phyloP scores from a whole-genome alignment of 2,888 invertebrate species.

The Conchocele bisecta region DNA sequence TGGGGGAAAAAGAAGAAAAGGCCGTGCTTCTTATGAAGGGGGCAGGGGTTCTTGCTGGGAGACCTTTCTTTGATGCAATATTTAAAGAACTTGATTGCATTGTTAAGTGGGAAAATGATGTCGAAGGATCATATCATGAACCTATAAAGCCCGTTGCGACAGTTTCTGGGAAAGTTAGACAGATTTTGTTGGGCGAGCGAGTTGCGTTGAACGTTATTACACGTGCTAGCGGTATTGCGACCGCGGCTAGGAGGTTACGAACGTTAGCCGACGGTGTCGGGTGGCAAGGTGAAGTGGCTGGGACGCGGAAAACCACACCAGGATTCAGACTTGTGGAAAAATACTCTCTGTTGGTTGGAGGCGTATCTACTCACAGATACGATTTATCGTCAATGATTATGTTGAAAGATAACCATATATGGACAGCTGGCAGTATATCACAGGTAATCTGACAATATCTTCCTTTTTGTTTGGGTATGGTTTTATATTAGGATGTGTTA shows the following conservation, averaged over 20 bases:
- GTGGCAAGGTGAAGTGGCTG: slow-evolving; percentile 82
- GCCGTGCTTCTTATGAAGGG: slow-evolving; percentile 78
- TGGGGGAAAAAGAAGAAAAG: slow-evolving; percentile 78
- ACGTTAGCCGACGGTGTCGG: slow-evolving; percentile 61
- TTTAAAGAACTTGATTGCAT: slow-evolving; percentile 81
- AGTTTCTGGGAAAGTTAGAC: slow-evolving; percentile 80
- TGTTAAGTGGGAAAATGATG: slow-evolving; percentile 77
- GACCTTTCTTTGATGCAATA: slow-evolving; percentile 82
- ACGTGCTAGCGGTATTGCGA: slow-evolving; percentile 83
- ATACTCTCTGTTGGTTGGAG: slow-evolving; percentile 83
- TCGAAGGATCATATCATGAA: slow-evolving; percentile 77
- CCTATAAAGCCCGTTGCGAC: slow-evolving; percentile 76
- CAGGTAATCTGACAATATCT: no score
- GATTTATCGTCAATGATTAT: slow-evolving; percentile 83
- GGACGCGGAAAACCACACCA: slow-evolving; percentile 84
- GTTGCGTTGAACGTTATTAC: slow-evolving; percentile 82
- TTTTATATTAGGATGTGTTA: no score
- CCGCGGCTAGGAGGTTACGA: slow-evolving; percentile 71
- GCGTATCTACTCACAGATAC: slow-evolving; percentile 82
- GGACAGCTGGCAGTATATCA: slow-evolving; percentile 81
- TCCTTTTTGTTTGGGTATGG: no score
- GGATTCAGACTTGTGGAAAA: slow-evolving; percentile 84
- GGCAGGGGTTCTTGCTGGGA: slow-evolving; percentile 82
- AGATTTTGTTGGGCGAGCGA: slow-evolving; percentile 82
- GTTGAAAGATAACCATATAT: slow-evolving; percentile 84